Conservation (phyloP, 2,113 vertebrate species). For the Furnarius figulus region DNA sequence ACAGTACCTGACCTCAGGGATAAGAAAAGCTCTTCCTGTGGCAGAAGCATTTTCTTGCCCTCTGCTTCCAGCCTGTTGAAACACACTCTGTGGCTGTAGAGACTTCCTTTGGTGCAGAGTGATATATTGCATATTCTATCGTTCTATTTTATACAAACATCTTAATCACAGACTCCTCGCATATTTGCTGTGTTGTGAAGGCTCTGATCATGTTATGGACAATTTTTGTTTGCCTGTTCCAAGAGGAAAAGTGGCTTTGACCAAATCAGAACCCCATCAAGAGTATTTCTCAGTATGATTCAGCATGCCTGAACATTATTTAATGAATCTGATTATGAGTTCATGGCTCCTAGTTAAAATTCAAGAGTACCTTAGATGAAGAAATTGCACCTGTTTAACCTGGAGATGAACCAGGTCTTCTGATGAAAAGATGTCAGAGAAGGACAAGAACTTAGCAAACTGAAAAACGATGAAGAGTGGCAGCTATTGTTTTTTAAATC, state of each 20-base stretch:
- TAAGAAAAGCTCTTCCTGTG: neutral
- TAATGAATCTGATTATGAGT: neutral
- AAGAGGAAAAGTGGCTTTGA: neutral
- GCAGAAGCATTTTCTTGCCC: neutral
- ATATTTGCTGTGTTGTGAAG: neutral
- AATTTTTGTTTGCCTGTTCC: neutral
- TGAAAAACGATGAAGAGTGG: neutral
- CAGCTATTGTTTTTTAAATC: neutral
- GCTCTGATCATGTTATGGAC: neutral
- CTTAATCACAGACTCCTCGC: neutral
- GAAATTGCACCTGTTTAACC: neutral
- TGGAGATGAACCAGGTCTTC: neutral
- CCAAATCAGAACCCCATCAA: neutral
- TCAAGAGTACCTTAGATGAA: neutral
- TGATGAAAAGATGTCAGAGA: neutral
- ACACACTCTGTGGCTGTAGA: no score
- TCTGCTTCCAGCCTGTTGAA: neutral
- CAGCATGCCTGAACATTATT: neutral
- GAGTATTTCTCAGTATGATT: neutral
- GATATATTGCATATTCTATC: neutral
- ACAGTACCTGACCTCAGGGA: neutral
- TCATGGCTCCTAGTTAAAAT: neutral
- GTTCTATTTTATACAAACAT: neutral
- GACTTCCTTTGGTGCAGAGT: neutral
- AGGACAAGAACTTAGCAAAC: neutral